phyloP scores from a whole-genome alignment of 1,140 invertebrate genomes.

The Drosophila equinoxialis region DNA sequence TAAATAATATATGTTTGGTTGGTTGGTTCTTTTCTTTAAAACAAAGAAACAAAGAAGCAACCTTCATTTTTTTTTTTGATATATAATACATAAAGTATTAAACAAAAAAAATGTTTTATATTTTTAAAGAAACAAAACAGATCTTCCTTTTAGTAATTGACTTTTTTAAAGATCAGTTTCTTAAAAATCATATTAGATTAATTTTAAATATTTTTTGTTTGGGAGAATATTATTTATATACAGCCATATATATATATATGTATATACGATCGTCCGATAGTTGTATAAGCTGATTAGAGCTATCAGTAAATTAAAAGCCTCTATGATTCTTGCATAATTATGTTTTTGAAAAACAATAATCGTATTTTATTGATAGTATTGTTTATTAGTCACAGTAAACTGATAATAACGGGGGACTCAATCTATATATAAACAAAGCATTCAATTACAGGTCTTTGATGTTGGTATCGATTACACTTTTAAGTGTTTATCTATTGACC shows the following conservation, averaged over 20 bases:
- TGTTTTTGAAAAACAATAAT: conserved; percentile 6
- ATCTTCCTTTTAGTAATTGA: too few species aligned
- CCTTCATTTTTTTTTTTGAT: background rate
- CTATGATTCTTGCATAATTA: conserved; percentile 30
- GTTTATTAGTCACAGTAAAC: background rate
- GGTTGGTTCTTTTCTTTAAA: background rate
- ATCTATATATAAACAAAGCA: background rate
- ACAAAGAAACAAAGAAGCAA: background rate
- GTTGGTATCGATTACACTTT: background rate
- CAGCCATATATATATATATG: background rate
- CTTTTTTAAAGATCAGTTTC: too few species aligned
- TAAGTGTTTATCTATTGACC: background rate
- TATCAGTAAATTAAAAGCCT: conserved; percentile 30
- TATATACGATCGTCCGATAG: background rate
- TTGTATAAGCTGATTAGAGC: conserved; percentile 34
- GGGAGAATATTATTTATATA: too few species aligned
- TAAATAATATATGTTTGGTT: background rate
- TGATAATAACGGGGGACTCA: background rate
- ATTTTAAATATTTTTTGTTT: too few species aligned
- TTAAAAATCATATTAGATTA: too few species aligned
- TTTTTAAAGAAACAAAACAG: too few species aligned
- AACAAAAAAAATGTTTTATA: background rate
- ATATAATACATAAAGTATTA: background rate
- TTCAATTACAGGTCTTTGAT: too few species aligned
- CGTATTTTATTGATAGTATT: background rate